Evolutionary conservation across 2,113 vertebrate species (phyloP), one percentile per base, ranked within the genome.

Genomic region (Notothenia rossii): DNA sequence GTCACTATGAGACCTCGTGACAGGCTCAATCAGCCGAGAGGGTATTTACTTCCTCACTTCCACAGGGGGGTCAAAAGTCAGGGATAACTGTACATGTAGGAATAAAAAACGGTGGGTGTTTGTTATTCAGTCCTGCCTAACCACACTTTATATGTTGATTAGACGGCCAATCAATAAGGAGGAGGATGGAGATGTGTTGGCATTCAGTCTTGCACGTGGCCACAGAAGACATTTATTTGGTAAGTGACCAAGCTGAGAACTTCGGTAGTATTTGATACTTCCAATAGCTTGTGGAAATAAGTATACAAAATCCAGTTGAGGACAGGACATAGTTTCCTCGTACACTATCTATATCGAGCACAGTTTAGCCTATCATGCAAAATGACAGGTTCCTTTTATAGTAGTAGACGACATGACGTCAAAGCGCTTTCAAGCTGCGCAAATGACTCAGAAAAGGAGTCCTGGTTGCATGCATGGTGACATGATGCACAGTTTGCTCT

Each of bases 1-100:
- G 83, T 51, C 89, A 89, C 36, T 83, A 7, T 74, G 25, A 69
- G 72, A 77, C 68, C 18, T 63, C 22, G 10, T 49, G 40, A 70
- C 1, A 1, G 53, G 5, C 12, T 4, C 2, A 8, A 7, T 18
- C 55, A 25, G 43, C 25, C n/a, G 22, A 40, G 3, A 53, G 7
- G 9, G 12, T 9, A 5, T 12, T 29, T 40, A 36, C 9, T 40
- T 40, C 6, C 3, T 4, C 7, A 40, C 4, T 63, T 55, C 17
- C 12, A 61, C 48, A 8, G 8, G 40, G 8, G 54, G 75, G 67
- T 73, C 67, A 77, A 50, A 66, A 59, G 66, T 84, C 58, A 53
- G 33, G n/a, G 51, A 22, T 22, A 22, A 22, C 22, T 22, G n/a
- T n/a, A 22, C 22, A 22, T 22, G 7, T 4, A 20, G 49, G 55